These are phyloP conservation scores for Metellina segmentata DNA, from an alignment of 2,888 invertebrate genomes.

Conservation along the genomic window DNA sequence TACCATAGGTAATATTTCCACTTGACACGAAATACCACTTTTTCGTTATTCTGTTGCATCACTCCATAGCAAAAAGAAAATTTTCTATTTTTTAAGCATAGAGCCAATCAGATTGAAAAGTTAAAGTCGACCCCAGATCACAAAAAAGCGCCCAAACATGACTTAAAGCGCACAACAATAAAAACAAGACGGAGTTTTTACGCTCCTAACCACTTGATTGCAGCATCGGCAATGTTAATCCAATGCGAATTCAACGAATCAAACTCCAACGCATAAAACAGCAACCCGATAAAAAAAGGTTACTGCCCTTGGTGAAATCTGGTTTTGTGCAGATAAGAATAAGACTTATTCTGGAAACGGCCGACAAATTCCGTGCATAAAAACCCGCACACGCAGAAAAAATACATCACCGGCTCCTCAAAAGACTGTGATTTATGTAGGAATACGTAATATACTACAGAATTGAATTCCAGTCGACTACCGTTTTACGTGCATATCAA, in stretches of 20 bases:
- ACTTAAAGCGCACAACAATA: neutral
- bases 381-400: constrained; percentile 50
- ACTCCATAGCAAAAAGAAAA: no score
- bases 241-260: neutral
- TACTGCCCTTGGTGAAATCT: constrained; percentile 39
- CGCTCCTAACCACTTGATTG: neutral
- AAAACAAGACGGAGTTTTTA: neutral
- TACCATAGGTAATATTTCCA: no score
- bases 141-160: neutral
- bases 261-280: neutral
- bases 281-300: neutral
- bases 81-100: no score
- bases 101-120: no score
- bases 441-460: constrained; percentile 58
- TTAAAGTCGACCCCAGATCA: no score
- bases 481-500: constrained; percentile 52
- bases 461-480: constrained; percentile 60
- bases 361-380: constrained; percentile 53
- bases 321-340: constrained; percentile 57
- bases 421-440: constrained; percentile 54
- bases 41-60: no score
- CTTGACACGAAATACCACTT: no score
- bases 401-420: constrained; percentile 56
- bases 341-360: constrained; percentile 36
- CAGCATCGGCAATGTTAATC: neutral